Conservation (phyloP, 1,140 invertebrate species). For the Stenopsyche tienmushanensis region DNA sequence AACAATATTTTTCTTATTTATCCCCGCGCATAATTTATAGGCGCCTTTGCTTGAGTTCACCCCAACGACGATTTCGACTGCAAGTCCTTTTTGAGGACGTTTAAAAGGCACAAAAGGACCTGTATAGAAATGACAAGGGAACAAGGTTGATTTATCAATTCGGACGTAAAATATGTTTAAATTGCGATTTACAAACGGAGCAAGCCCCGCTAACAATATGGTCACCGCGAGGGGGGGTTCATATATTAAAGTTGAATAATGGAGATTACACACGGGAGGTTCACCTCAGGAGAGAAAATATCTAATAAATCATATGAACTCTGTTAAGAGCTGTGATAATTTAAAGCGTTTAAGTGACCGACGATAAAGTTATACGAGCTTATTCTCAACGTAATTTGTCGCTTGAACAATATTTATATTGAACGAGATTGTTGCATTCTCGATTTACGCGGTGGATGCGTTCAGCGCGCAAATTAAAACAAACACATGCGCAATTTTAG, state of each 20-base stretch:
- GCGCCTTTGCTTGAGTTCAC: no score
- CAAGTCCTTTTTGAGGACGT: no score
- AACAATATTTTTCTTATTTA: no score
- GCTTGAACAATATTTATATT: neutral
- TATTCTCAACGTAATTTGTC: conserved; percentile 8
- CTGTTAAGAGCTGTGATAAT: conserved; percentile 17
- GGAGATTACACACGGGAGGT: conserved; percentile 34
- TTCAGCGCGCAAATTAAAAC: neutral
- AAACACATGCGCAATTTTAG: conserved; percentile 1
- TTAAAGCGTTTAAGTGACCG: conserved; percentile 33
- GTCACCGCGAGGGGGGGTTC: conserved; percentile 19
- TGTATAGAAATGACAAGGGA: no score
- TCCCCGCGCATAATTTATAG: no score
- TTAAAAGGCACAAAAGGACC: no score
- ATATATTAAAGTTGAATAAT: conserved; percentile 38
- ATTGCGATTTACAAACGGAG: neutral
- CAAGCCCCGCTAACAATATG: conserved; percentile 1
- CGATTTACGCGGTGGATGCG: neutral
- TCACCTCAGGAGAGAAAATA: conserved; percentile 22
- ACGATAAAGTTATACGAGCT: conserved; percentile 28
- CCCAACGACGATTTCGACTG: no score
- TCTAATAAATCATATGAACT: conserved; percentile 26
- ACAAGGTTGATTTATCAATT: no score
- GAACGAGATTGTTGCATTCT: neutral
- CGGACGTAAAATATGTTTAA: neutral